Conservation (phyloP, 1,140 invertebrate genomes). For the Probaryconus sp. region DNA sequence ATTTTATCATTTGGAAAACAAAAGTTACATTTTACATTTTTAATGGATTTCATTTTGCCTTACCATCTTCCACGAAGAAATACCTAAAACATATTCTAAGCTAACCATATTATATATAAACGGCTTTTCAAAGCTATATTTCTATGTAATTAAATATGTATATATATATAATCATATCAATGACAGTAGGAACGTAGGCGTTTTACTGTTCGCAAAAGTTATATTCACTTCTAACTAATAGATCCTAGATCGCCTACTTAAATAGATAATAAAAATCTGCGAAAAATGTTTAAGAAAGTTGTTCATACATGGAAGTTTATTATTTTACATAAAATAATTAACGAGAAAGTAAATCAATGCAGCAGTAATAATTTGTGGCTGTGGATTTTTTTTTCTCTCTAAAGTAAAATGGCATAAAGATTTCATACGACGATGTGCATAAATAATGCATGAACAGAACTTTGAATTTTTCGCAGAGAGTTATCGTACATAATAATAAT, state of each 20-base stretch:
- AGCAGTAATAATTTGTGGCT: too few relatives aligned
- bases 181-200: conserved; percentile 70
- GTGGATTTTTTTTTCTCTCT: too few relatives aligned
- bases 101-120: conserved; percentile 74
- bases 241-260: conserved; percentile 75
- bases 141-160: too few relatives aligned
- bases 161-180: conserved; percentile 64
- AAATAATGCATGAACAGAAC: too few relatives aligned
- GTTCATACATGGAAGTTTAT: too few relatives aligned
- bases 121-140: conserved; percentile 71
- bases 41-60: conserved; percentile 27
- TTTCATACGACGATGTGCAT: too few relatives aligned
- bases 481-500: conserved; percentile 58
- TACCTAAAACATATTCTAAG: conserved; percentile 74
- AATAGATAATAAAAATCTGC: conserved; percentile 63
- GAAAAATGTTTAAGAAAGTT: too few relatives aligned
- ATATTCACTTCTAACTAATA: conserved; percentile 74
- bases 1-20: too few relatives aligned
- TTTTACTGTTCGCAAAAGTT: conserved; percentile 67
- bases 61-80: conserved; percentile 72
- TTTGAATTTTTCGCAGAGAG: too few relatives aligned
- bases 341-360: too few relatives aligned
- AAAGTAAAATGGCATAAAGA: too few relatives aligned
- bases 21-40: conserved; percentile 36
- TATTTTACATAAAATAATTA: too few relatives aligned